Percentiles rank a stretch among this genome's conserved stretches.
Conservation (phyloP, 2,888 invertebrate species). For the Molorchus minor region DNA sequence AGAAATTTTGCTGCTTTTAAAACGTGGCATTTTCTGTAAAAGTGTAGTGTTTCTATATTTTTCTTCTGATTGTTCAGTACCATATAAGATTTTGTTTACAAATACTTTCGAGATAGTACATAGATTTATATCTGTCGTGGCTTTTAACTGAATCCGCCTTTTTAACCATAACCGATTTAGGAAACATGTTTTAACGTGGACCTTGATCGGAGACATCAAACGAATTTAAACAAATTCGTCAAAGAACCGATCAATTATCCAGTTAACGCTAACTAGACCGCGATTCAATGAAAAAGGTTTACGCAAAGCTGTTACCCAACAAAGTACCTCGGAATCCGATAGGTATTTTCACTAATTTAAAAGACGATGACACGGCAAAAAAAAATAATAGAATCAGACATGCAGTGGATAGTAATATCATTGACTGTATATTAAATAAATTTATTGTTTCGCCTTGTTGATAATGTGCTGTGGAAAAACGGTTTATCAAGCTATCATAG, state of each 20-base stretch:
- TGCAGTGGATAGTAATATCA: constrained; percentile 11
- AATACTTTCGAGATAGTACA: no score
- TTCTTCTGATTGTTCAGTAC: no score
- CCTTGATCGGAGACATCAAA: constrained; percentile 1
- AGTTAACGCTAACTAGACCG: constrained; percentile 4
- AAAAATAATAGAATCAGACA: constrained; percentile 11
- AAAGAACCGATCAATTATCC: constrained; percentile 16
- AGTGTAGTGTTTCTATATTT: no score
- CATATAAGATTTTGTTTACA: no score
- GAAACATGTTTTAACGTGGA: no score
- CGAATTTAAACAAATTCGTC: constrained; percentile 14
- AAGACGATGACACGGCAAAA: constrained; percentile 1
- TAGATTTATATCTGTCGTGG: no score
- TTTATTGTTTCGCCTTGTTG: constrained; percentile 3
- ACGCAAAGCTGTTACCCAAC: constrained; percentile 4
- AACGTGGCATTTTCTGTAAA: no score
- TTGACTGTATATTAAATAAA: no score
- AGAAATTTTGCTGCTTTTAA: no score
- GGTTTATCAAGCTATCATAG: constrained; percentile 2
- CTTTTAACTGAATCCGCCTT: no score
- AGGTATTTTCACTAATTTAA: constrained; percentile 12
- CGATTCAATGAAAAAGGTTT: constrained; percentile 9
- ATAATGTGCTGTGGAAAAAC: not conserved
- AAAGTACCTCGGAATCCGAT: no score
- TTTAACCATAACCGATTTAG: no score